Evolutionary conservation across 2,113 vertebrate species (phyloP).

Genomic region (Zootoca vivipara): DNA sequence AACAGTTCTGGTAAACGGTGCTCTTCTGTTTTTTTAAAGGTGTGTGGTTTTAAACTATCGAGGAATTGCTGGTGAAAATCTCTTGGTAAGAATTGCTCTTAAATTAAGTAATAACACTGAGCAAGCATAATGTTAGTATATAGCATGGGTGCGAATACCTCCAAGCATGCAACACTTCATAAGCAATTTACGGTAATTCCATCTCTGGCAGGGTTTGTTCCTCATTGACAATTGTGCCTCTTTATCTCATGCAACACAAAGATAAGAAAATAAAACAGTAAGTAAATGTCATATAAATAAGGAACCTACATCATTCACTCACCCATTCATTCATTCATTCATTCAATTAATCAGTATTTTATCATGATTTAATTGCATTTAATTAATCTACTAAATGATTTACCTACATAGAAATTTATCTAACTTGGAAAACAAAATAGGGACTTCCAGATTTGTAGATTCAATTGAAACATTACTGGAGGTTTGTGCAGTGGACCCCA

Average conservation of each 20-base stretch:
- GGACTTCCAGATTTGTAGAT: neutral
- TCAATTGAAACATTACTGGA: neutral
- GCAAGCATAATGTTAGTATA: conserved; percentile 23
- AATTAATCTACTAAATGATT: neutral
- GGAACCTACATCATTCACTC: neutral
- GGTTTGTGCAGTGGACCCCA: neutral
- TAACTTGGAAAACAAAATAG: neutral
- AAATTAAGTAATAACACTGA: conserved; percentile 50
- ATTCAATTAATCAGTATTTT: neutral
- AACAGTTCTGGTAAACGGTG: conserved; percentile 25
- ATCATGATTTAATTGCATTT: neutral
- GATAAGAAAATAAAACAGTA: conserved; percentile 17
- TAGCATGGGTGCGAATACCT: neutral
- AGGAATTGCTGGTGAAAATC: conserved; percentile 87
- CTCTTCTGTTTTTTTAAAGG: conserved; percentile 79
- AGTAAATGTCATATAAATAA: neutral
- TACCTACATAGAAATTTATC: neutral
- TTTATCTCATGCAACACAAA: neutral
- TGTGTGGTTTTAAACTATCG: conserved; percentile 93
- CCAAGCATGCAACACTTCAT: neutral
- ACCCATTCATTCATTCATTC: neutral
- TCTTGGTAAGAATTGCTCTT: conserved; percentile 87
- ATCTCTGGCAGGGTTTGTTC: neutral
- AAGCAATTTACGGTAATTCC: neutral
- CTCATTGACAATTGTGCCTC: neutral